Percentiles rank a stretch among this genome's conserved stretches.
Conservation (phyloP, 2,888 invertebrate species). For the Calameuta pallipes region DNA sequence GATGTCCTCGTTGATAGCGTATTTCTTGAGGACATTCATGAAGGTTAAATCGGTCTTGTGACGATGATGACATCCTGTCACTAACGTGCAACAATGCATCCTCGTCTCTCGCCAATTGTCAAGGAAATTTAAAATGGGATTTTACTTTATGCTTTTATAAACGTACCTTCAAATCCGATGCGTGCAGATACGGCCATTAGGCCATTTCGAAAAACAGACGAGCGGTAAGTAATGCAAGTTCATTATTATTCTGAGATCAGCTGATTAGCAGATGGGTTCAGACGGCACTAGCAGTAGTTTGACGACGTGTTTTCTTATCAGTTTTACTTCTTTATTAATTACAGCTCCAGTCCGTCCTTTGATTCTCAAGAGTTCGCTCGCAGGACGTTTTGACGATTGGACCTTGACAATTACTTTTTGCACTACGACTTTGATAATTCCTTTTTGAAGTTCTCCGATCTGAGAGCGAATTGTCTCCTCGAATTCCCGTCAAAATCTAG, state of each 20-base stretch:
- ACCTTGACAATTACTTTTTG: too few species aligned
- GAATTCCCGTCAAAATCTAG: too few species aligned
- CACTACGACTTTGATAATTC: too few species aligned
- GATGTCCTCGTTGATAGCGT: conserved; percentile 28
- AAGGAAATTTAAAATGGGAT: neutral
- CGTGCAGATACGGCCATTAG: neutral
- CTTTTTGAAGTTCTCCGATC: too few species aligned
- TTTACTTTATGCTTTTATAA: neutral
- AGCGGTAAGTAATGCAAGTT: neutral
- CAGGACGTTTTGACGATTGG: too few species aligned
- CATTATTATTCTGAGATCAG: neutral
- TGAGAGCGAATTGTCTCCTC: too few species aligned
- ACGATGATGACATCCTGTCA: conserved; percentile 21
- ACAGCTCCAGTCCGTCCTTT: too few species aligned
- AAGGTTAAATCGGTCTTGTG: conserved; percentile 26
- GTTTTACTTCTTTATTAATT: neutral
- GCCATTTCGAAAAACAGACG: neutral
- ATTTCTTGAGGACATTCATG: conserved; percentile 28
- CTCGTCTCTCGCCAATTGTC: neutral
- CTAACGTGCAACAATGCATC: conserved; percentile 28
- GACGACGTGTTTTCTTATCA: neutral
- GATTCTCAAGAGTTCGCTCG: too few species aligned
- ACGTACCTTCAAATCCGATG: neutral
- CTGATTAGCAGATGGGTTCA: neutral
- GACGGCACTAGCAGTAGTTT: neutral